Evolutionary conservation across 2,797 vertebrate genomes (phyloP), one percentile per base, ranked within the genome.

Genomic region (Mionectes olivaceus): DNA sequence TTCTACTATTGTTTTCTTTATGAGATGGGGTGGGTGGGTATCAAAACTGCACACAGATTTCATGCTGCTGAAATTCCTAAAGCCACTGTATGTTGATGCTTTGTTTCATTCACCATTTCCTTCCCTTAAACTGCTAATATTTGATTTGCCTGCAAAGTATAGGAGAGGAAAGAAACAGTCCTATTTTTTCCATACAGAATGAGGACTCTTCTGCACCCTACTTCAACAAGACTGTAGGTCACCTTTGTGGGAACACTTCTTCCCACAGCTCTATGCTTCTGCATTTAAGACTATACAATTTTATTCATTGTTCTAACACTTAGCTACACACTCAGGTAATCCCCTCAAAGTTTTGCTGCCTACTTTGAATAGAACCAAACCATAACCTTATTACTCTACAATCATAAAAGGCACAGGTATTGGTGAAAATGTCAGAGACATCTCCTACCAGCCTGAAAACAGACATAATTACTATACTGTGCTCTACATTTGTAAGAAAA

Each of bases 391-490:
- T 23, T 41, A 53, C 14, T 74, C 25, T 68, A 35, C 25, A 46
- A 16, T 60, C 30, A 67, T 35, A 41, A 74, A 67, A 30, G 57
- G 11, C 28, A 74, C 9, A 52, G 7, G 5, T 60, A 19, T 53
- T 8, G 17, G 9, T 10, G 23, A 65, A 59, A 67, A 73, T 9
- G 28, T 11, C 49, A 68, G 7, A 33, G 24, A 65, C 5, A 19
- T 1, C 13, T 49, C 27, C 22, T 52, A 43, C 25, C 32, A 87
- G 35, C 15, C 19, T 35, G 19, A 53, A 86, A 83, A 39, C 19
- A 47, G 10, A 55, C 0, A 0, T 13, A 33, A 35, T 19, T 76
- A 68, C 10, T 41, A 52, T 0, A 43, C 7, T 3, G 1, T 28
- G 15, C 33, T 56, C 47, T 27, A 59, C 27, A 49, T 8, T 57